These are phyloP conservation scores for Macquaria ambigua DNA, from an alignment of 2,113 vertebrate species.

Conservation along the genomic window DNA sequence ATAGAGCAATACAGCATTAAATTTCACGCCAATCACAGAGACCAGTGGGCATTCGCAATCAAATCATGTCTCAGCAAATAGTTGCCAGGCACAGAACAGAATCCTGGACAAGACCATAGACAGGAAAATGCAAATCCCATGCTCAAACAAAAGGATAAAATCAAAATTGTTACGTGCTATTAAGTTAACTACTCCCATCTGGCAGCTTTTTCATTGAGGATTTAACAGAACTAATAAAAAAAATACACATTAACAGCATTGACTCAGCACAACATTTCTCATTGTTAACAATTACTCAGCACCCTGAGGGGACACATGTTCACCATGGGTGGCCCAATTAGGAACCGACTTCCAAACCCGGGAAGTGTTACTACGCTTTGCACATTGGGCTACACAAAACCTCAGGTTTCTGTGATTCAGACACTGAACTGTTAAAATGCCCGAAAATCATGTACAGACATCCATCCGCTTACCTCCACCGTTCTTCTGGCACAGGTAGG, in stretches of 20 bases:
- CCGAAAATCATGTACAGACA: not conserved
- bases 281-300: constrained; percentile 31
- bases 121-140: not conserved
- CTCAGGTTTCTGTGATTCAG: constrained; percentile 3
- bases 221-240: constrained; percentile 42
- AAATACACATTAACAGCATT: constrained; percentile 9
- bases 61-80: constrained; percentile 6
- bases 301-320: constrained; percentile 27
- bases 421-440: not conserved
- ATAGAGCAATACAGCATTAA: constrained; percentile 4
- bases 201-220: constrained; percentile 31
- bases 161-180: not conserved
- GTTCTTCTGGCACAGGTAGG: constrained; percentile 99
- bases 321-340: constrained; percentile 29
- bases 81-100: not conserved
- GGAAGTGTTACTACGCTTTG: constrained; percentile 17
- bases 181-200: constrained; percentile 37
- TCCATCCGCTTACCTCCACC: constrained; percentile 91
- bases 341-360: not conserved
- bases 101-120: not conserved
- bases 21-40: not conserved
- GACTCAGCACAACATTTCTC: constrained; percentile 32
- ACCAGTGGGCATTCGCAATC: constrained; percentile 14
- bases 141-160: constrained; percentile 4
- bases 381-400: not conserved